Conservation (phyloP, 2,888 invertebrate genomes). For the Eupithecia subumbrata region DNA sequence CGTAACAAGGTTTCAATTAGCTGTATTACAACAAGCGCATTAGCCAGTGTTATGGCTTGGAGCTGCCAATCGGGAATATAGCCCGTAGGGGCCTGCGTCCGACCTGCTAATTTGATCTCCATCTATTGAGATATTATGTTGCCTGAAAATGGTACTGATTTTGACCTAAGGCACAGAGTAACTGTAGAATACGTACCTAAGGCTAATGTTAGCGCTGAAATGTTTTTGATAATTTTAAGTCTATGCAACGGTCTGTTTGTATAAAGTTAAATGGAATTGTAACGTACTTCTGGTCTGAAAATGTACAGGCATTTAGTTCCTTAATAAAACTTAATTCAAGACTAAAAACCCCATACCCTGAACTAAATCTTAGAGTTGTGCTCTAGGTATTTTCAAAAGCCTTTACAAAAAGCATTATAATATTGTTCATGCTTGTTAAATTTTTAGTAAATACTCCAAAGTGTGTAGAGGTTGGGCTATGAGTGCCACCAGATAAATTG, state of each 20-base stretch:
- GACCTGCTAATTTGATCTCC: constrained; percentile 77
- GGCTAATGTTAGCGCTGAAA: not conserved
- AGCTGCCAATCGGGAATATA: constrained; percentile 65
- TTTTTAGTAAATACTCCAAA: not conserved
- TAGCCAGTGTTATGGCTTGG: constrained; percentile 63
- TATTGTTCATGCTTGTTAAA: not conserved
- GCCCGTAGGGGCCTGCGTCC: constrained; percentile 60
- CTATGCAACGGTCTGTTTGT: not conserved
- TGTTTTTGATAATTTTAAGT: not conserved
- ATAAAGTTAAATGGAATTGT: not conserved
- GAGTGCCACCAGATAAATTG: not conserved
- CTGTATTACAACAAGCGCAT: constrained; percentile 72
- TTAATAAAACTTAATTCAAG: too few relatives aligned
- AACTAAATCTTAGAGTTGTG: not conserved
- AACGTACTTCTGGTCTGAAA: not conserved
- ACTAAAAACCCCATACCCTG: not conserved
- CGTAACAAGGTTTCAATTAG: constrained; percentile 72
- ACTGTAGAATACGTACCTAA: not conserved
- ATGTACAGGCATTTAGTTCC: not conserved
- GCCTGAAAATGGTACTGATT: constrained; percentile 1
- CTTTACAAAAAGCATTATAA: too few relatives aligned
- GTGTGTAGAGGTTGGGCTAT: not conserved
- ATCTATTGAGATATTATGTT: constrained; percentile 12
- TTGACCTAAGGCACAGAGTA: not conserved
- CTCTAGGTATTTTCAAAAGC: not conserved